These are phyloP conservation scores for Sapayoa aenigma DNA, from an alignment of 2,113 vertebrate genomes.

Conservation along the genomic window DNA sequence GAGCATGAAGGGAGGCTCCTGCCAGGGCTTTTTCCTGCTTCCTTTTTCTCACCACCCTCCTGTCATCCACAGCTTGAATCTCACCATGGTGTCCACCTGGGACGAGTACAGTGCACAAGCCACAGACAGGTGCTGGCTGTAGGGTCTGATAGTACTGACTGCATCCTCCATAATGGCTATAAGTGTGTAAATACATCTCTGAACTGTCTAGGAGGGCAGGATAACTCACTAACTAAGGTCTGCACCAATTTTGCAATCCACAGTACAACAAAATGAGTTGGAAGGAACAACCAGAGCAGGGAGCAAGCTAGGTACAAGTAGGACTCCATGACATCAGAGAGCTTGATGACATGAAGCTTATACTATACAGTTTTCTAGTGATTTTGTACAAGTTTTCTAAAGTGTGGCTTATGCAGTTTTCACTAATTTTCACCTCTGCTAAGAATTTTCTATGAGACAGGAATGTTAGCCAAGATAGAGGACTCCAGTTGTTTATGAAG, in stretches of 20 bases:
- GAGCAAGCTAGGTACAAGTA: background rate
- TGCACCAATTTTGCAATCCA: background rate
- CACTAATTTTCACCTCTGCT: too few species aligned
- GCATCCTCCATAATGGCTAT: fast-evolving
- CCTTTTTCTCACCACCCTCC: background rate
- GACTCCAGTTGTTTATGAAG: too few species aligned
- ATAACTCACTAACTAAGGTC: background rate
- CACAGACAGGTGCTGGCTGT: fast-evolving
- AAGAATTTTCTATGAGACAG: too few species aligned
- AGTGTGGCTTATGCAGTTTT: too few species aligned
- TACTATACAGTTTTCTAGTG: too few species aligned
- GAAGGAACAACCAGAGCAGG: background rate
- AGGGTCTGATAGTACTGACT: background rate
- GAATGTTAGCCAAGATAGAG: too few species aligned
- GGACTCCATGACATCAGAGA: background rate
- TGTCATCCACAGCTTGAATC: background rate
- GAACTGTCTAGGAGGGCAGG: background rate
- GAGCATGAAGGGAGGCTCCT: fast-evolving
- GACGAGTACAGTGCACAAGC: fast-evolving
- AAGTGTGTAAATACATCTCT: background rate
- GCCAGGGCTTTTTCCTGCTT: background rate
- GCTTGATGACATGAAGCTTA: too few species aligned
- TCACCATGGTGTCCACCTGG: too few species aligned
- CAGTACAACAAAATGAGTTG: background rate
- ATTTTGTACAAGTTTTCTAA: too few species aligned